Evolutionary conservation across 2,797 vertebrate species (phyloP), one percentile per base, ranked within the genome.

Genomic region (Gambelia wislizenii): DNA sequence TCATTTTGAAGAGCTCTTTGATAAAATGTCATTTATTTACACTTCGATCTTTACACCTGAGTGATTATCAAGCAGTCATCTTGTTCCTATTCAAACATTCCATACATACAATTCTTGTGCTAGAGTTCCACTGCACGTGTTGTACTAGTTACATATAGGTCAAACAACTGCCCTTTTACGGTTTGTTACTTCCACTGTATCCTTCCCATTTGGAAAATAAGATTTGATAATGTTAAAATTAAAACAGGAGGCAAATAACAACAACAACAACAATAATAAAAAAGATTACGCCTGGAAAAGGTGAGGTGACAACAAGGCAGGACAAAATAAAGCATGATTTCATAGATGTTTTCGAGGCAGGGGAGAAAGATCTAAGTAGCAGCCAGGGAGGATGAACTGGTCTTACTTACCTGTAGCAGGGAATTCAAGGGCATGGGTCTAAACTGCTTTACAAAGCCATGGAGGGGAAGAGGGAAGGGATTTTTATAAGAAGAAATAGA

Each of bases 1-100:
- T 97, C 94, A 93, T 95, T 96, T 96, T 95, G 96, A 95, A 96
- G 96, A 96, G 89, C 93, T 96, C 33, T 95, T 96, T 83, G 94
- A 96, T 96, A 97, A 96, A 89, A 96, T 92, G 95, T 94, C 93
- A 94, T 91, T 96, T 97, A 97, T 97, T 97, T 97, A 97, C 97
- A 97, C 85, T 96, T 96, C 87, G 93, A 96, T 93, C 94, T 95
- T 95, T 93, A 97, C 97, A 97, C 97, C 97, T 97, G 97, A 97
- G 97, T 94, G 97, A 97, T 97, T 97, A 96, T 96, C 97, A 95
- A 96, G 96, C 96, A 96, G 96, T 97, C 95, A 91, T 89, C 94
- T 97, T 96, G 93, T 94, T 93, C 96, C 95, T 96, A 96, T 95
- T 95, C 96, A 97, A 95, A 96, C 93, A 96, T 94, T 94, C 92